phyloP scores from a whole-genome alignment of 2,888 invertebrate genomes.

The Sinhomidia bicolor region DNA sequence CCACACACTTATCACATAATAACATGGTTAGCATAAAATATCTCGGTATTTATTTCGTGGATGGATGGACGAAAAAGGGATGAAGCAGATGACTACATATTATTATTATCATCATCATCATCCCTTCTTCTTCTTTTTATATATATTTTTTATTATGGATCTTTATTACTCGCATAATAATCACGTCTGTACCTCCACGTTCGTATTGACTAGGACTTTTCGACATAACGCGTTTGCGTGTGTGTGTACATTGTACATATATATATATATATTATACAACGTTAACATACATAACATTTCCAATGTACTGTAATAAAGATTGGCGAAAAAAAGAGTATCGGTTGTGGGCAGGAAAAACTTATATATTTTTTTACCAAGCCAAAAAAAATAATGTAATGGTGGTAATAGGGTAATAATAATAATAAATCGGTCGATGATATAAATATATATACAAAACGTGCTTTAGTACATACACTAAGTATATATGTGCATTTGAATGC shows the following conservation, averaged over 20 bases:
- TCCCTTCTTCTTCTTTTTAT: conserved; percentile 27
- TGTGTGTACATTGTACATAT: no score
- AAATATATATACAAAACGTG: no score
- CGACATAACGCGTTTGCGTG: neutral
- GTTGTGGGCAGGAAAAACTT: no score
- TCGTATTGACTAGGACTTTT: neutral
- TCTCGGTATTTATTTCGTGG: conserved; percentile 12
- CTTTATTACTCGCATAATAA: conserved; percentile 67
- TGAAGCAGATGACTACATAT: conserved; percentile 38
- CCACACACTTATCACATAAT: conserved; percentile 52
- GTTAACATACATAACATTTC: no score
- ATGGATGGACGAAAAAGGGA: conserved; percentile 32
- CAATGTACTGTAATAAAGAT: neutral
- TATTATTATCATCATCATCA: conserved; percentile 33
- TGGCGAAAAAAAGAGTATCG: conserved; percentile 24
- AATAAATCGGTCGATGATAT: conserved; percentile 40
- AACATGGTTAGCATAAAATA: conserved; percentile 48
- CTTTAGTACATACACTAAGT: no score
- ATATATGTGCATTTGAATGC: conserved; percentile 6
- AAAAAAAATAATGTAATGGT: conserved; percentile 13
- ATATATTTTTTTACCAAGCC: neutral
- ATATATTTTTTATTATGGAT: conserved; percentile 55
- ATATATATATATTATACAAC: neutral
- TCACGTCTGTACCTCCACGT: conserved; percentile 13
- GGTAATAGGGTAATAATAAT: conserved; percentile 33